phyloP scores from a whole-genome alignment of 2,888 invertebrate species.

The Adelognathus sp. region DNA sequence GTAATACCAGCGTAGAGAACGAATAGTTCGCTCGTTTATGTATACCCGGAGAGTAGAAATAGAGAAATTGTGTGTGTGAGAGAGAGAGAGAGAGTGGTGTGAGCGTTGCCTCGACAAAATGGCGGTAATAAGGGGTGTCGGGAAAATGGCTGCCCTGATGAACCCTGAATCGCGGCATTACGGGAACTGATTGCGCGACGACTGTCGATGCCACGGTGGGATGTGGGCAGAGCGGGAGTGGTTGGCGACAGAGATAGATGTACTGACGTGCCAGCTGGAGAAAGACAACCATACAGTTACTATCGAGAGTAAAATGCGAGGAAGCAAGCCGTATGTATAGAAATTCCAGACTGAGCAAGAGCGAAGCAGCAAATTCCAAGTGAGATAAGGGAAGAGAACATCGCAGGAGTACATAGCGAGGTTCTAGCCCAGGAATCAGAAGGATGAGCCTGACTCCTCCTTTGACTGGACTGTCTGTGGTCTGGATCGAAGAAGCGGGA shows the following conservation, averaged over 20 bases:
- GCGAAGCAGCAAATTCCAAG: background rate
- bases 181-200: constrained; percentile 76
- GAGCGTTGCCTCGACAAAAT: constrained; percentile 70
- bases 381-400: background rate
- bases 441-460: background rate
- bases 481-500: background rate
- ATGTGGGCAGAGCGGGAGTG: constrained; percentile 24
- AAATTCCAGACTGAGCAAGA: constrained; percentile 4
- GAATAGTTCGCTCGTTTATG: background rate
- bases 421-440: background rate
- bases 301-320: background rate
- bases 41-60: background rate
- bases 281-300: background rate
- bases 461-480: constrained; percentile 22
- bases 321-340: constrained; percentile 3
- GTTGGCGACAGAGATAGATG: constrained; percentile 29
- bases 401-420: constrained; percentile 7
- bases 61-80: background rate
- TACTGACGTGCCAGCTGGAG: constrained; percentile 6
- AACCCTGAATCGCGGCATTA: constrained; percentile 78
- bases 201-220: constrained; percentile 63
- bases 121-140: constrained; percentile 78
- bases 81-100: background rate
- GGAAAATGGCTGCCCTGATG: constrained; percentile 78
- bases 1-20: constrained; percentile 47